Percentiles rank a stretch among this genome's conserved stretches.
phyloP scores from a whole-genome alignment of 2,113 vertebrate genomes.

The Choloepus hoffmanni region DNA sequence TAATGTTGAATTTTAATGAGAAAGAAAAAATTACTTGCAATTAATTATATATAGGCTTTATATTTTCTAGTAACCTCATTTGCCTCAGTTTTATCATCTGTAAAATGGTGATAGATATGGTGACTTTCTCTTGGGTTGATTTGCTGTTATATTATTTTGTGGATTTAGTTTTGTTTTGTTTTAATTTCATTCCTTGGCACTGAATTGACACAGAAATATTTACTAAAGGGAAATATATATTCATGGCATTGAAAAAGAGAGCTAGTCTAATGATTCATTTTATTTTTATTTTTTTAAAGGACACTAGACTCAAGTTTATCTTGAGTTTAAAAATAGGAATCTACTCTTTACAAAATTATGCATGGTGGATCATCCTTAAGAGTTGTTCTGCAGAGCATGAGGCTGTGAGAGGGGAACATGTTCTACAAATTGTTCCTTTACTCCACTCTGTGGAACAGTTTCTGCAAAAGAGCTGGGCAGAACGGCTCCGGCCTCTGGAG shows the following conservation, averaged over 20 bases:
- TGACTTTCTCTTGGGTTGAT: background rate
- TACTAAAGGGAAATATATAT: background rate
- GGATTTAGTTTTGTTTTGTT: background rate
- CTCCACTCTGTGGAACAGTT: background rate
- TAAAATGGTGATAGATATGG: background rate
- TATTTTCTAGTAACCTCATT: background rate
- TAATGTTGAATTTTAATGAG: constrained; percentile 40
- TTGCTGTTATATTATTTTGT: background rate
- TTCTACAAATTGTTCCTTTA: background rate
- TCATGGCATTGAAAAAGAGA: background rate
- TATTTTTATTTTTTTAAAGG: constrained; percentile 28
- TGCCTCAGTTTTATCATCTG: background rate
- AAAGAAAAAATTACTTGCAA: background rate
- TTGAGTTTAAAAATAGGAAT: background rate
- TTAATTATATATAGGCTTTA: background rate
- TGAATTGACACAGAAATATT: background rate
- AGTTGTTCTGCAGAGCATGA: background rate
- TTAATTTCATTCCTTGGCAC: background rate
- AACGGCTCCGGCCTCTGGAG: background rate
- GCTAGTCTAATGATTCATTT: background rate
- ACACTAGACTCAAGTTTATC: background rate
- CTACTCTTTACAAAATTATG: constrained; percentile 7
- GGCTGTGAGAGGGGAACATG: background rate
- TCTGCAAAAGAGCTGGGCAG: background rate
- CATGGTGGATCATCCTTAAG: background rate